phyloP scores from a whole-genome alignment of 1,140 invertebrate species.

The Conus ventricosus region DNA sequence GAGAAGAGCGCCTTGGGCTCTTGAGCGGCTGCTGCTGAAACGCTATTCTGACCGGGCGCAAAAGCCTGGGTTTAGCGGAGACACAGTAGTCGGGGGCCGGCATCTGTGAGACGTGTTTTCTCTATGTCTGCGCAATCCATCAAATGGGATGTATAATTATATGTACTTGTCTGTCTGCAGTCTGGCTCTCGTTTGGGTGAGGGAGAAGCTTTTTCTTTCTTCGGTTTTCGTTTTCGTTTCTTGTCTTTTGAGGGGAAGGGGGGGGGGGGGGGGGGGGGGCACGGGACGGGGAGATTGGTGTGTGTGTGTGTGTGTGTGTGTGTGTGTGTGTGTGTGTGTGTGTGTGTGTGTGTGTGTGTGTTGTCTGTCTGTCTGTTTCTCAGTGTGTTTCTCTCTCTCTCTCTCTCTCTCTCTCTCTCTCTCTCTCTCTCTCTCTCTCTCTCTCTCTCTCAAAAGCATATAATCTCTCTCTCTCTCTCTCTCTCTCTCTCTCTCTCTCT shows the following conservation, averaged over 20 bases:
- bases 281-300: too few species aligned
- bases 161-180: conserved; percentile 17
- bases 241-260: neutral
- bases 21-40: neutral
- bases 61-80: neutral
- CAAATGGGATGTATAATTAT: conserved; percentile 8
- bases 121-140: conserved; percentile 18
- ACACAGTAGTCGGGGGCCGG: neutral
- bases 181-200: neutral
- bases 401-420: conserved; percentile 6
- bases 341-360: too few species aligned
- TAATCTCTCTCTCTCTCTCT: neutral
- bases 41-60: neutral
- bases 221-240: neutral
- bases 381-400: neutral
- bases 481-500: neutral
- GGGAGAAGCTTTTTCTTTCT: neutral
- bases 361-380: neutral
- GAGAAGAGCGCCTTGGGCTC: neutral
- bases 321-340: too few species aligned
- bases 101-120: conserved; percentile 19
- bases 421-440: neutral
- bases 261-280: too few species aligned
- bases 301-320: too few species aligned
- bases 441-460: neutral